Conservation (phyloP, 2,797 vertebrate genomes). For the Distichodus sexfasciatus region DNA sequence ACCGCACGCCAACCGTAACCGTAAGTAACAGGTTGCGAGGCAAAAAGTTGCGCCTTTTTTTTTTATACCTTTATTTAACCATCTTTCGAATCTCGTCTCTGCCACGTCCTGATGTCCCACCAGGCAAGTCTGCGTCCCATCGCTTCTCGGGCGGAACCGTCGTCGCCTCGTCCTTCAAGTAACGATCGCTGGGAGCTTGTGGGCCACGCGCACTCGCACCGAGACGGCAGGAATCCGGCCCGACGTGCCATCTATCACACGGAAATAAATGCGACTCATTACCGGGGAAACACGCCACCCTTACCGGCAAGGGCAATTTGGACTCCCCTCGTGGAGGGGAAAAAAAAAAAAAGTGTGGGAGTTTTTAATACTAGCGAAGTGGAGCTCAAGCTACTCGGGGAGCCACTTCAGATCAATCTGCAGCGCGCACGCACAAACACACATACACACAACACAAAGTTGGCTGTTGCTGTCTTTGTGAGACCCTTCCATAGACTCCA, state of each 20-base stretch:
- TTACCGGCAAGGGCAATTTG: conserved; percentile 67
- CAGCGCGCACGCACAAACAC: conserved; percentile 42
- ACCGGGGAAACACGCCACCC: conserved; percentile 52
- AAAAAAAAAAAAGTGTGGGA: conserved; percentile 68
- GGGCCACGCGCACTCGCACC: conserved; percentile 35
- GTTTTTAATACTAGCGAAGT: conserved; percentile 77
- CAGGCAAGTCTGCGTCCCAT: no score
- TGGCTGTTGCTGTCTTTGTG: no score
- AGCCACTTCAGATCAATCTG: conserved; percentile 74
- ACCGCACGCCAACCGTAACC: background rate
- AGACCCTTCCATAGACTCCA: no score
- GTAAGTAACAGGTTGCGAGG: conserved; percentile 38
- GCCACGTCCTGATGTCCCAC: no score
- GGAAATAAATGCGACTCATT: conserved; percentile 68
- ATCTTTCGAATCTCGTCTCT: conserved; percentile 25
- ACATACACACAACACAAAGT: conserved; percentile 18
- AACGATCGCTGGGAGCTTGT: no score
- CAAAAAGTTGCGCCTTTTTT: conserved; percentile 1
- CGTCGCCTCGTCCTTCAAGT: conserved; percentile 31
- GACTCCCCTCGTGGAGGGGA: conserved; percentile 45
- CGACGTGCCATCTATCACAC: conserved; percentile 64
- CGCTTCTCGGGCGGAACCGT: conserved; percentile 26
- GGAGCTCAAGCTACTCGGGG: conserved; percentile 66
- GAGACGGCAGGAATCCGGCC: conserved; percentile 50
- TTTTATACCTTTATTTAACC: no score